Percentiles rank a stretch among this genome's conserved stretches.
Evolutionary conservation across 2,888 invertebrate genomes (phyloP).

Genomic region (Eucera pruinosa): DNA sequence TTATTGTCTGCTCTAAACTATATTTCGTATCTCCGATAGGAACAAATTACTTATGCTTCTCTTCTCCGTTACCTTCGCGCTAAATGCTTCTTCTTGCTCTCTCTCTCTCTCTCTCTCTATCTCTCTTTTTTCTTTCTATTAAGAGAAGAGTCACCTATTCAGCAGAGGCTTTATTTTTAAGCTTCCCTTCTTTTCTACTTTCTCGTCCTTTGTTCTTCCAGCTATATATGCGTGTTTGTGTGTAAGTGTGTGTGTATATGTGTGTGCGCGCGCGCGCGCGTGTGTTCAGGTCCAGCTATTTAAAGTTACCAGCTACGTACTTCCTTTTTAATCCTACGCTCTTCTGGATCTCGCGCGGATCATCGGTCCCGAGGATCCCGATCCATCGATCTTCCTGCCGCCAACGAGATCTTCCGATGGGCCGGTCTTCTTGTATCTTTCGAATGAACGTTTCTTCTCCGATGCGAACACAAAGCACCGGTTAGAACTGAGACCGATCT

Average conservation of each 20-base stretch:
- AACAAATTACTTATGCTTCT: conserved; percentile 45
- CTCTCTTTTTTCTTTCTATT: conserved; percentile 13
- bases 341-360: conserved; percentile 11
- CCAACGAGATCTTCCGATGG: not conserved
- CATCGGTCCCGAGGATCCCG: conserved; percentile 29
- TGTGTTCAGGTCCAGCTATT: conserved; percentile 51
- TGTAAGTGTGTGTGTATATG: too few relatives aligned
- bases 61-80: conserved; percentile 18
- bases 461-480: not conserved
- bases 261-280: too few relatives aligned
- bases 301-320: conserved; percentile 43
- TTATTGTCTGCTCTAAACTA: conserved; percentile 59
- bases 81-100: conserved; percentile 19
- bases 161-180: conserved; percentile 40
- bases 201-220: conserved; percentile 51
- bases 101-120: not conserved
- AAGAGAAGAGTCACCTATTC: conserved; percentile 25
- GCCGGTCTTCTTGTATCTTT: not conserved
- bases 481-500: not conserved
- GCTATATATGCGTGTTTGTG: too few relatives aligned
- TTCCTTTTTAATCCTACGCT: conserved; percentile 29
- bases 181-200: conserved; percentile 34
- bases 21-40: conserved; percentile 39
- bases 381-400: conserved; percentile 7
- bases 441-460: not conserved